Evolutionary conservation across 2,113 vertebrate genomes (phyloP).

Genomic region (Rhineura floridana): DNA sequence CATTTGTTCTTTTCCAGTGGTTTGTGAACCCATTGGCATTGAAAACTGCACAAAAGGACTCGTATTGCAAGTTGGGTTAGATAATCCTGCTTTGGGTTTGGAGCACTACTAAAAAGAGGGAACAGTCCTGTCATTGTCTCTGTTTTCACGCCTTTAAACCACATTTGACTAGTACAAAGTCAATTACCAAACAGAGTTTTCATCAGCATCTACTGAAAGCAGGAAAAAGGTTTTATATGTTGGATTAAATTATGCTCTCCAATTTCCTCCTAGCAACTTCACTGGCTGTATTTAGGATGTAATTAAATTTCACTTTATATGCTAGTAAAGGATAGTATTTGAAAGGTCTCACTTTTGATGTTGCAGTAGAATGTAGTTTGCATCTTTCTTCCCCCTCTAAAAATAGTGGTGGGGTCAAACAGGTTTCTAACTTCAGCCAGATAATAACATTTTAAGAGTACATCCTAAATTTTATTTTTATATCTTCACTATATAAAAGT

Average conservation of each 20-base stretch:
- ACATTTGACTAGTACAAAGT: constrained; percentile 15
- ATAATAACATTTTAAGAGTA: neutral
- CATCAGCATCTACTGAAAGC: neutral
- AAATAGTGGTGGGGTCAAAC: neutral
- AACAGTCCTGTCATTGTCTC: constrained; percentile 15
- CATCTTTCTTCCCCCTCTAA: neutral
- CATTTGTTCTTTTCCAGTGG: constrained; percentile 38
- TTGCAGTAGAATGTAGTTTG: neutral
- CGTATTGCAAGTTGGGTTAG: constrained; percentile 37
- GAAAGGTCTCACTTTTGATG: neutral
- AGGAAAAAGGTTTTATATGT: neutral
- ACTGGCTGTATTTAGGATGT: neutral
- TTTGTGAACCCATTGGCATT: constrained; percentile 55
- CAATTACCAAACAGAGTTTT: constrained; percentile 29
- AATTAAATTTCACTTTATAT: constrained; percentile 16
- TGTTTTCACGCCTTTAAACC: constrained; percentile 16
- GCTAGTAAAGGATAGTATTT: neutral
- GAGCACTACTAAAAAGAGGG: constrained; percentile 20
- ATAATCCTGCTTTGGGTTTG: constrained; percentile 49
- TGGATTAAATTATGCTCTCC: neutral
- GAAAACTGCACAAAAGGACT: constrained; percentile 61
- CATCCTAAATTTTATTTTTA: neutral
- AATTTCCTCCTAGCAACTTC: constrained; percentile 8
- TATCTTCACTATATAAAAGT: neutral
- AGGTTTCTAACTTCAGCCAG: neutral